Evolutionary conservation across 2,797 vertebrate species (phyloP), one percentile per base, ranked within the genome.

Genomic region (Manis javanica): DNA sequence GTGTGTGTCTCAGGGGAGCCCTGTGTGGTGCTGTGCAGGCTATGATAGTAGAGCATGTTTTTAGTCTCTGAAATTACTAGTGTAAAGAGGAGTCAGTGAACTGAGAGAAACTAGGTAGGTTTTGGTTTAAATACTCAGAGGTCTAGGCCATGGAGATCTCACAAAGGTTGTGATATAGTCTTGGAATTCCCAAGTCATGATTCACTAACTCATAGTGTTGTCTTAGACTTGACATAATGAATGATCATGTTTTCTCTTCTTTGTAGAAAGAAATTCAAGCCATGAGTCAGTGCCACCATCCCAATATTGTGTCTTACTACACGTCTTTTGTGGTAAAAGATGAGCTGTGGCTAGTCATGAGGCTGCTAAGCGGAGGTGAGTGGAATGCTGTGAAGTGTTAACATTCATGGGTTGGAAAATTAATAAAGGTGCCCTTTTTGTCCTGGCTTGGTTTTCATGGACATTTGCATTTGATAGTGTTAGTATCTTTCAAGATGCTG

Each of bases 311-410:
- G 96, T 99, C 99, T 95, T 99, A 99, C 98, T 99, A 99, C 98
- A 99, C 99, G 4, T 99, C 99, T 0, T 99, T 99, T 16, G 99
- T 99, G 97, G 99, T 99, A 82, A 99, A 99, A 98, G 99, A 99
- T 96, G 99, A 99, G 98, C 99, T 99, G 94, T 99, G 99, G 99
- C 98, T 99, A 96, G 99, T 99, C 97, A 99, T 99, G 99, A 99
- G 99, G 98, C 99, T 99, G 96, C 99, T 99, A 82, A 99, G 99
- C 91, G 99, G 99, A 91, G 99, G 99, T 99, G 98, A 99, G 99
- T 98, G 91, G 24, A 79, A 19, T 26, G 4, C 31, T 57, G 3
- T 31, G 26, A 63, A 71, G n/a, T 46, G 19, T 61, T 57, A 46
- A 49, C 13, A 75, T 66, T 26, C 7, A 9, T 37, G 37, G 10